phyloP scores from a whole-genome alignment of 2,113 vertebrate genomes.

The Felis chaus region DNA sequence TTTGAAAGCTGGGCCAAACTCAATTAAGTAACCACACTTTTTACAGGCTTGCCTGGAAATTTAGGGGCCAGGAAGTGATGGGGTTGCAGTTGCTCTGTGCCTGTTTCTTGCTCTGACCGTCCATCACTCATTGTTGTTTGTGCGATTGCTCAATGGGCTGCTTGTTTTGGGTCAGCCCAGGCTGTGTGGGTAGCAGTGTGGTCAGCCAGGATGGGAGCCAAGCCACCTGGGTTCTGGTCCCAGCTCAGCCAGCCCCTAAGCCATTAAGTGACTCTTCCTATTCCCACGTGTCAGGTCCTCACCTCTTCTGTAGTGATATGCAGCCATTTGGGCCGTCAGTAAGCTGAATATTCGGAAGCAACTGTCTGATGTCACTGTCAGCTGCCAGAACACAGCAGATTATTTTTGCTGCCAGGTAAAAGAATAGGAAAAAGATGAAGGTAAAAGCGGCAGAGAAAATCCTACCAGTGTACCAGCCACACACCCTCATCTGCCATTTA shows the following conservation, averaged over 20 bases:
- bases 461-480: neutral
- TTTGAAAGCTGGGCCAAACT: conserved; percentile 36
- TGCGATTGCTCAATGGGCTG: conserved; percentile 69
- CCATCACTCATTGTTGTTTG: conserved; percentile 75
- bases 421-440: neutral
- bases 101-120: conserved; percentile 57
- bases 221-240: conserved; percentile 77
- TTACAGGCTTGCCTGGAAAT: conserved; percentile 59
- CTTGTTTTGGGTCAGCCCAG: conserved; percentile 70
- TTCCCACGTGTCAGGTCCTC: conserved; percentile 39
- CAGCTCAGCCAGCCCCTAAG: conserved; percentile 54
- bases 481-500: neutral
- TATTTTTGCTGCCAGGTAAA: neutral
- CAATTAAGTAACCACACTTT: conserved; percentile 41
- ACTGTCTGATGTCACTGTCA: neutral
- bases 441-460: neutral
- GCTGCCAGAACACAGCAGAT: neutral
- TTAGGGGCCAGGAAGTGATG: conserved; percentile 62
- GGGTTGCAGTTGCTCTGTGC: conserved; percentile 61
- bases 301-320: neutral
- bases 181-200: conserved; percentile 74
- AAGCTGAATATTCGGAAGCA: neutral
- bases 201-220: conserved; percentile 73
- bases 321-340: neutral
- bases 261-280: conserved; percentile 55